Conservation (phyloP, 2,888 invertebrate species). For the Dicyrtoma fusca region DNA sequence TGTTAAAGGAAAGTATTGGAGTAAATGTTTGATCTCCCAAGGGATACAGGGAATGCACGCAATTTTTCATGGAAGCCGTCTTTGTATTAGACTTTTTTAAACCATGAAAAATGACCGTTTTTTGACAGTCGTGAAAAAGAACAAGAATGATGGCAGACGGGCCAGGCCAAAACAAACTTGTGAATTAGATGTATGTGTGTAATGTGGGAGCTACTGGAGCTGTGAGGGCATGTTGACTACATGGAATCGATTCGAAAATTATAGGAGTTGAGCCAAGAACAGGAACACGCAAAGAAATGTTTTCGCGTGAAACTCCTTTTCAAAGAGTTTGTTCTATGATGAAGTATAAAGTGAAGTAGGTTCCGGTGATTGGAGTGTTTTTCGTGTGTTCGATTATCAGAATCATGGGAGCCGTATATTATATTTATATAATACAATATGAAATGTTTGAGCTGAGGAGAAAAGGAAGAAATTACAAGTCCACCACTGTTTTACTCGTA, state of each 20-base stretch:
- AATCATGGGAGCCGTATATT: constrained; percentile 9
- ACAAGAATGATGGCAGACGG: constrained; percentile 36
- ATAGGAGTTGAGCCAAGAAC: constrained; percentile 38
- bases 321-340: constrained; percentile 9
- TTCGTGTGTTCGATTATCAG: constrained; percentile 32
- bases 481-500: constrained; percentile 29
- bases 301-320: constrained; percentile 46
- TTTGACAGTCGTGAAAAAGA: constrained; percentile 35
- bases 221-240: constrained; percentile 39
- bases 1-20: constrained; percentile 31
- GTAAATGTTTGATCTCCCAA: constrained; percentile 35
- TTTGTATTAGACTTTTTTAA: constrained; percentile 21
- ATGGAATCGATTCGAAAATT: constrained; percentile 48
- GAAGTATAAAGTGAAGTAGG: constrained; percentile 26
- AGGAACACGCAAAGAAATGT: constrained; percentile 53
- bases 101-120: constrained; percentile 32
- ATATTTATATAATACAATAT: constrained; percentile 1
- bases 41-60: constrained; percentile 35
- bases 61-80: constrained; percentile 30
- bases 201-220: constrained; percentile 33
- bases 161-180: constrained; percentile 42
- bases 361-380: constrained; percentile 32
- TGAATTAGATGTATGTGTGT: constrained; percentile 45
- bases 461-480: constrained; percentile 30
- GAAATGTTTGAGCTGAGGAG: not conserved